Base-by-base conservation (phyloP, 2,888 invertebrate genomes). In the Gibbula magus region DNA sequence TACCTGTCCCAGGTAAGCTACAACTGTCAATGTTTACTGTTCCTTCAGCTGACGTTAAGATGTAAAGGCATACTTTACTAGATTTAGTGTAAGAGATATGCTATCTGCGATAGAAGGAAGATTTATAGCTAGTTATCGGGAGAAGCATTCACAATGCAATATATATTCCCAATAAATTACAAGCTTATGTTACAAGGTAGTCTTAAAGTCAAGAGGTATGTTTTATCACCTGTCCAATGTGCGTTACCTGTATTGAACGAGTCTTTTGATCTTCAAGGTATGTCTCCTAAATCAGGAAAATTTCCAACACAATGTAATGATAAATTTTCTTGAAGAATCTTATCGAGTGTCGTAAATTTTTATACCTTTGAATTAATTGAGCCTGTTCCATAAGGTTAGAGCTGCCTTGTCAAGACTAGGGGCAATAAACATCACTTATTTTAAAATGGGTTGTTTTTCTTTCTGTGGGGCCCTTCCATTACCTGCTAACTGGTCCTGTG, bases 291-390 rank as follows among this genome's bases (percentile, higher is more conserved):
- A 70, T 70, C 70, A 70, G 70, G 35, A 70, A 18, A 39, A 39
- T 70, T 70, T n/a, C 70, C 70, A 70, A 35, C 70, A 70, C 70
- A 70, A 70, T 70, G 70, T 70, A 70, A 35, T 39, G 35, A 70
- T 70, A 70, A 70, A 70, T 70, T 70, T 70, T 35, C 35, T 70
- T 35, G 70, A 70, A 70, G 70, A 70, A 70, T 70, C 70, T 70
- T 70, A 70, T 70, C 70, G 70, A 70, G 70, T 70, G 70, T 70
- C 70, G 39, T 70, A 70, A 70, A 70, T 70, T 70, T 70, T 70
- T 70, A 70, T 39, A 35, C 16, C 70, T 25, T 70, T 70, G 70
- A 70, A 70, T 35, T 70, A 70, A 70, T 70, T 70, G 70, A 35
- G 70, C 70, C 35, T 20, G 39, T 70, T 70, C 39, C 20, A 70